Base-by-base conservation (phyloP, 2,113 vertebrate genomes). In the Petroica traversi region DNA sequence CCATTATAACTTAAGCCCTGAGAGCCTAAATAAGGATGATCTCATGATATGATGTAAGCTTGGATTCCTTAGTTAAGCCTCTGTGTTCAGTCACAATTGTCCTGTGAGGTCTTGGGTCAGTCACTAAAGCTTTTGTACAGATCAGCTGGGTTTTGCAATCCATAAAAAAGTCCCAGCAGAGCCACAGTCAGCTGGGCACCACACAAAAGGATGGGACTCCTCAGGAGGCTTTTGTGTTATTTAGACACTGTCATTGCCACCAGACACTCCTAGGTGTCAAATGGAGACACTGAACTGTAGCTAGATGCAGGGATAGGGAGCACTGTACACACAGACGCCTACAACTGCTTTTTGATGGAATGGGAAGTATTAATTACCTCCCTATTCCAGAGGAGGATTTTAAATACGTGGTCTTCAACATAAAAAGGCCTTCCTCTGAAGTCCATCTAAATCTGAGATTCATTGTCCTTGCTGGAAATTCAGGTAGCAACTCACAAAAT, bases 61-160 rank as follows among this genome's bases (percentile, higher is more conserved):
- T 59, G 29, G 49, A 79, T 88, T 82, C 63, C 33, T 73, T 54
- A 64, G 59, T 54, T 73, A 81, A 89, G 58, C 74, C 74, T 76
- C 62, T 4, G 3, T 59, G 52, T 40, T 66, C 85, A 69, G 61
- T 51, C 85, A 93, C 92, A 92, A 85, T 51, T 14, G 17, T 75
- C 45, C 69, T 85, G 4, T 0, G 2, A 85, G 54, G n/a, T 62
- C 38, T 63, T 58, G 26, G 36, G 41, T 82, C 71, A 82, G 54
- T 71, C 87, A 89, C 58, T 83, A 63, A 76, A 92, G 75, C 66
- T 58, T 95, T 91, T 95, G 77, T 96, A 85, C 36, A 19, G 8
- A 78, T 20, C 66, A 89, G 54, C 38, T 92, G 88, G 51, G 62
- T 41, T 88, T 93, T 79, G 23, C 29, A 59, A 52, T 38, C 49